A percentile compares a stretch with the other conserved stretches of the same genome.
These are phyloP conservation scores for western clawed frog (Xenopus tropicalis) DNA, from an alignment of 2,113 vertebrate genomes.

Conservation along the genomic window UCB_Xtro_10.0 CM004445.2:10533001-10533500, in stretches of 20 bases:
- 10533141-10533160: constrained; percentile 84
- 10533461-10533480: no score
- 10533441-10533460: no score
- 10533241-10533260: no score
- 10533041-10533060: constrained; percentile 82
- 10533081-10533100: constrained; percentile 67
- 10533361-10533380: no score
- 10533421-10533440: no score
- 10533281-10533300: no score
- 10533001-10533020: constrained; percentile 64
- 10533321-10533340: no score
- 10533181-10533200: constrained; percentile 90
- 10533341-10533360: neutral
- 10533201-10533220: constrained; percentile 76
- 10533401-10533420: no score
- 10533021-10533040: constrained; percentile 69
- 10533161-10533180: constrained; percentile 91
- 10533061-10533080: constrained; percentile 73
- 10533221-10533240: constrained; percentile 5
- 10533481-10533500: no score
- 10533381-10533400: no score
- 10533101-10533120: constrained; percentile 90
- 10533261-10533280: no score
- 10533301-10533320: no score
- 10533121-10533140: constrained; percentile 84